Evolutionary conservation across 1,140 invertebrate species (phyloP).

Genomic region (Tetranychus cinnabarinus): DNA sequence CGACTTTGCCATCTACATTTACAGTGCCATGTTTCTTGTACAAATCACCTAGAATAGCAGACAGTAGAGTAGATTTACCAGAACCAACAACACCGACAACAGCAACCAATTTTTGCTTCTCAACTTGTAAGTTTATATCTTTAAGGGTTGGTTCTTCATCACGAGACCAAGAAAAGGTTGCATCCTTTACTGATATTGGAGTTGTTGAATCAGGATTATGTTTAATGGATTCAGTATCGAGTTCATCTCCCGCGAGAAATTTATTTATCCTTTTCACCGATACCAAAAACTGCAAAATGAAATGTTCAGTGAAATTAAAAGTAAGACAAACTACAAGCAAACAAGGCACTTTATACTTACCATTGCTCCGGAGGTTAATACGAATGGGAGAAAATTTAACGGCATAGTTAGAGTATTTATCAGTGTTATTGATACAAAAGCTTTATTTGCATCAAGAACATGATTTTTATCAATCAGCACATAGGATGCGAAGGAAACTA

Average conservation of each 20-base stretch:
- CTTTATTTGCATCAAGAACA: neutral
- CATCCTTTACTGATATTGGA: neutral
- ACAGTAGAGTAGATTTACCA: constrained; percentile 23
- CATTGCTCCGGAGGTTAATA: neutral
- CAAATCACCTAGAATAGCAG: constrained; percentile 26
- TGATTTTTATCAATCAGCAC: neutral
- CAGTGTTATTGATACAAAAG: neutral
- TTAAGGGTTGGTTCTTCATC: constrained; percentile 9
- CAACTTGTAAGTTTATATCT: constrained; percentile 14
- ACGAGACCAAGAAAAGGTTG: neutral
- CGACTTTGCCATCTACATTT: constrained; percentile 15
- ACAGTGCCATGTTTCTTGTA: constrained; percentile 12
- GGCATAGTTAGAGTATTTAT: neutral
- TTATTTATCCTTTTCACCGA: constrained; percentile 55
- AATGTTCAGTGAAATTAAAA: too few relatives aligned
- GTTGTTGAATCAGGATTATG: neutral
- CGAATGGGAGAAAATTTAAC: neutral
- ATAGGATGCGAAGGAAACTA: neutral
- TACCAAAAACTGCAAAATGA: neutral
- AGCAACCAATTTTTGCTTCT: constrained; percentile 20
- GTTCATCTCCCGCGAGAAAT: constrained; percentile 31
- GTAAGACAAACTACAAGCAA: too few relatives aligned
- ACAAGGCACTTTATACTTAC: neutral
- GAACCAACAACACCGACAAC: constrained; percentile 18
- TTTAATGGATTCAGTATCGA: neutral